These are phyloP conservation scores for Threskiornis aethiopicus DNA, from an alignment of 2,797 vertebrate species.

Conservation along the genomic window DNA sequence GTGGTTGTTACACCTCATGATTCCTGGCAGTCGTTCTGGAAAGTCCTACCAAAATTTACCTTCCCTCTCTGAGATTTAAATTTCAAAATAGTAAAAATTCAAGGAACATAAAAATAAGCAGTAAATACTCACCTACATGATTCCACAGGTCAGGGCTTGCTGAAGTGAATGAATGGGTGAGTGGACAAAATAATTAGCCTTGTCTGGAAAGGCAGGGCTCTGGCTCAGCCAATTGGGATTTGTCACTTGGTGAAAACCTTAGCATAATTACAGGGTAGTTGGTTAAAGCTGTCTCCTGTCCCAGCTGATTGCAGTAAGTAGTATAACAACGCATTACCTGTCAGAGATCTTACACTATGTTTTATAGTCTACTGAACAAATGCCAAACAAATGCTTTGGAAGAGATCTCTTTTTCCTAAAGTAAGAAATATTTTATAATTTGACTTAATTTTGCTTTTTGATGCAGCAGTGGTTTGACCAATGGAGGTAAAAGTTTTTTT, in stretches of 20 bases:
- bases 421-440: neutral
- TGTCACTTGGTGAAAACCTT: slow-evolving; percentile 18
- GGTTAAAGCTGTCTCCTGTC: slow-evolving; percentile 15
- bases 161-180: slow-evolving; percentile 17
- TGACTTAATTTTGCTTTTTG: neutral
- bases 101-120: neutral
- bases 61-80: neutral
- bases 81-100: neutral
- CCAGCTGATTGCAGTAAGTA: neutral
- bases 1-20: neutral
- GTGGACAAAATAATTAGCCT: slow-evolving; percentile 17
- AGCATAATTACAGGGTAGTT: slow-evolving; percentile 47
- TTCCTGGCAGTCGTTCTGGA: neutral
- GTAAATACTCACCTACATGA: slow-evolving; percentile 39
- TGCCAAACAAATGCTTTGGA: neutral
- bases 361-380: neutral
- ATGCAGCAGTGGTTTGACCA: neutral
- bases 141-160: neutral
- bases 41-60: neutral
- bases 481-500: neutral
- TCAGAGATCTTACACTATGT: neutral
- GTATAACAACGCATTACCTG: neutral
- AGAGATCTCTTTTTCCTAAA: neutral
- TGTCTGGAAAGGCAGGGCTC: slow-evolving; percentile 43
- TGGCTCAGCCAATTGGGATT: slow-evolving; percentile 31